Conservation (phyloP, 2,797 vertebrate species). For the Sebastes nivosus region DNA sequence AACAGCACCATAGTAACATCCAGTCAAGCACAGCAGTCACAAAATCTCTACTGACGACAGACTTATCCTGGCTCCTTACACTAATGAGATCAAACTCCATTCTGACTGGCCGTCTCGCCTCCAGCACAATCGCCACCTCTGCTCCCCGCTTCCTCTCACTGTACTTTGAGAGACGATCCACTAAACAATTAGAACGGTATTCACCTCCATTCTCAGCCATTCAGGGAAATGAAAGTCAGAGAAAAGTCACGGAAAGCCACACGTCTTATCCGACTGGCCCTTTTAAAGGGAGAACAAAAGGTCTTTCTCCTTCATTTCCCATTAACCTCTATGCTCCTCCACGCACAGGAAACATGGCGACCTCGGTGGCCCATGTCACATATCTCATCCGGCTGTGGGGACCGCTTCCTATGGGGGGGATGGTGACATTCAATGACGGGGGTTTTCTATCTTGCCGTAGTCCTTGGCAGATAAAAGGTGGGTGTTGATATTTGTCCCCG, state of each 20-base stretch:
- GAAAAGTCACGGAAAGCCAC: conserved; percentile 71
- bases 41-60: not conserved
- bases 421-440: conserved; percentile 60
- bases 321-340: conserved; percentile 78
- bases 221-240: conserved; percentile 74
- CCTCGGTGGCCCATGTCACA: conserved; percentile 76
- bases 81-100: conserved; percentile 27
- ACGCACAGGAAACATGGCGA: conserved; percentile 75
- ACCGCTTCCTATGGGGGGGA: conserved; percentile 61
- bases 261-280: conserved; percentile 68
- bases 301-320: conserved; percentile 77
- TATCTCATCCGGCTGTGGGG: conserved; percentile 76
- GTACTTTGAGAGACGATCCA: conserved; percentile 42
- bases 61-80: not conserved
- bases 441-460: conserved; percentile 54
- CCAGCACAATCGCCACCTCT: conserved; percentile 14
- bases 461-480: conserved; percentile 75
- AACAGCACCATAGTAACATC: not conserved
- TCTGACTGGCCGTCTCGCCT: conserved; percentile 14
- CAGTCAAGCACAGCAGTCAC: not conserved
- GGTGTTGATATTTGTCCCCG: conserved; percentile 71
- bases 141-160: conserved; percentile 35
- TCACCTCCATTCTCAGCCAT: conserved; percentile 57
- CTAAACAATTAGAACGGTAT: conserved; percentile 62
- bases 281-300: conserved; percentile 76